Percentiles rank a stretch among this genome's conserved stretches.
Conservation (phyloP, 2,113 vertebrate genomes). For the Malaclemys terrapin region DNA sequence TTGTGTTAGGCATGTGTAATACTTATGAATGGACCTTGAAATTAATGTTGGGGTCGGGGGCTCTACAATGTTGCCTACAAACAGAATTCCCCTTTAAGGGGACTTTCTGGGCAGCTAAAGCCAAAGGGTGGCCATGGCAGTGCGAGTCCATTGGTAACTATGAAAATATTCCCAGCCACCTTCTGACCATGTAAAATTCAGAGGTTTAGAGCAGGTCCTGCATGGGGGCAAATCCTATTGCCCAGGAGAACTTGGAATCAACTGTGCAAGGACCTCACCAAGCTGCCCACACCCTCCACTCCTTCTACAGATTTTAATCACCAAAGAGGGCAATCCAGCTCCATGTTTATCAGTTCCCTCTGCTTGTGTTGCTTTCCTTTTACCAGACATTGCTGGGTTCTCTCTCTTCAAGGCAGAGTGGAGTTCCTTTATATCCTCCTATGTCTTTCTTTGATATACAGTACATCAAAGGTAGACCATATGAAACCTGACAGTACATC, state of each 20-base stretch:
- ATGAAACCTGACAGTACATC: background rate
- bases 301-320: background rate
- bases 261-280: background rate
- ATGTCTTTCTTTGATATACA: rapidly evolving
- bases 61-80: background rate
- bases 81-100: background rate
- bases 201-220: background rate
- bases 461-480: background rate
- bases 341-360: background rate
- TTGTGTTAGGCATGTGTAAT: background rate
- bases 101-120: background rate
- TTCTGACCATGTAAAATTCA: background rate
- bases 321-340: background rate
- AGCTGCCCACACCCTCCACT: rapidly evolving
- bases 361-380: background rate
- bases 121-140: background rate
- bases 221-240: background rate
- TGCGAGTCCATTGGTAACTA: background rate
- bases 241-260: background rate
- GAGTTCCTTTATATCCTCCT: background rate
- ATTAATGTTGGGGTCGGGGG: no score
- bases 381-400: background rate
- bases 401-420: background rate
- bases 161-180: background rate
- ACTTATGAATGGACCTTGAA: no score